Percentiles rank a stretch among this genome's conserved stretches.
Conservation (phyloP, 2,888 invertebrate species). For the Ornithoptera priamus region DNA sequence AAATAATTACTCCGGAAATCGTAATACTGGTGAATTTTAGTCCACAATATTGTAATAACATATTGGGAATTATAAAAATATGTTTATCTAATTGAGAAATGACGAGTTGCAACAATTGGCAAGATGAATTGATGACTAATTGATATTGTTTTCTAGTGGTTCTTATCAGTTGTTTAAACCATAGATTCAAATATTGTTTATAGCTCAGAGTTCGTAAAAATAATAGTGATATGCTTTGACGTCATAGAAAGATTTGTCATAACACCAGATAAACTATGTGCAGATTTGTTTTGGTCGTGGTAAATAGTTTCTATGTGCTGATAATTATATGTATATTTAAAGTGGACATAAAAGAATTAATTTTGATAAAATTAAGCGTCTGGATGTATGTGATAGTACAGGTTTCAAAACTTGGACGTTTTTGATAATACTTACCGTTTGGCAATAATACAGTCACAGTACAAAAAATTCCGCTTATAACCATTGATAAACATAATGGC, state of each 20-base stretch:
- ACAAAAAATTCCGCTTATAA: constrained; percentile 90
- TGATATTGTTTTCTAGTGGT: background rate
- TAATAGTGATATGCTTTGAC: no score
- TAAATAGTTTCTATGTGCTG: background rate
- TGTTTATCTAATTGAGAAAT: background rate
- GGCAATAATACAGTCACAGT: constrained; percentile 92
- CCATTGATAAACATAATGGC: constrained; percentile 93
- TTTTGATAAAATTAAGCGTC: background rate
- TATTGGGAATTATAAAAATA: background rate
- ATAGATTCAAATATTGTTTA: no score
- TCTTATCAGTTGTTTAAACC: background rate
- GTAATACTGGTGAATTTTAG: no score
- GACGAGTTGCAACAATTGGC: background rate
- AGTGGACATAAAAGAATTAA: background rate
- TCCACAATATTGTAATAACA: background rate
- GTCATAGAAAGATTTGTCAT: background rate
- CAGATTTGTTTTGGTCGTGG: background rate
- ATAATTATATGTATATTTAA: background rate
- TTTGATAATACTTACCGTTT: constrained; percentile 75
- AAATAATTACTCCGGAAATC: no score
- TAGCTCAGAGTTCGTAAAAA: no score
- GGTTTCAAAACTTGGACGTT: background rate
- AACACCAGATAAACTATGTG: background rate
- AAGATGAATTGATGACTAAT: background rate
- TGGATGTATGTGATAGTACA: background rate